Conservation (phyloP, 2,888 invertebrate genomes). For the Cecidostiba fungosa region DNA sequence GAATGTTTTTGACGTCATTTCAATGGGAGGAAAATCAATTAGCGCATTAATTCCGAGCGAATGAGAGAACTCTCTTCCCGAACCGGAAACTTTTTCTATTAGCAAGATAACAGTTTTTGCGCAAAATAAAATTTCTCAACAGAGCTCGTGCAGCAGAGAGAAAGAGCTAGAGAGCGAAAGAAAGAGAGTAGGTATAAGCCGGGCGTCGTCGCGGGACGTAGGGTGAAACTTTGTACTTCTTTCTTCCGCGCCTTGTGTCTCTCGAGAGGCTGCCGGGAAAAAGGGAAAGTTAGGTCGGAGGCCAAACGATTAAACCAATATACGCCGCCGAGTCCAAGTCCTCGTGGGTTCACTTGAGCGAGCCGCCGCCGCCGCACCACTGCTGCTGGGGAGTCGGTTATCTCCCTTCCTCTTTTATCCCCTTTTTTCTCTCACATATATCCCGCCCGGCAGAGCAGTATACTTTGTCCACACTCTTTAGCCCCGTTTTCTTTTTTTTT, state of each 20-base stretch:
- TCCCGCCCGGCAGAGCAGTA: neutral
- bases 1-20: conserved; percentile 27
- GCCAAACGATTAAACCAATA: conserved; percentile 62
- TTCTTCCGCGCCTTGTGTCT: conserved; percentile 54
- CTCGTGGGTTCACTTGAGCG: conserved; percentile 26
- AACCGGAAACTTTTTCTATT: conserved; percentile 56
- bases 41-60: conserved; percentile 47
- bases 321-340: conserved; percentile 36
- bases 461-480: neutral
- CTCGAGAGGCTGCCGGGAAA: conserved; percentile 45
- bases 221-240: conserved; percentile 61
- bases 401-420: neutral
- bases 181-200: conserved; percentile 33
- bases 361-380: neutral
- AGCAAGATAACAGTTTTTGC: conserved; percentile 50
- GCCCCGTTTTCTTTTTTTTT: neutral
- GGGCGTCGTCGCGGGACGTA: conserved; percentile 42
- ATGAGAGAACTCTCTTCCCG: conserved; percentile 33
- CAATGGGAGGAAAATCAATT: conserved; percentile 54
- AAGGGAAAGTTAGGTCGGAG: conserved; percentile 51
- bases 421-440: neutral
- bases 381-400: neutral
- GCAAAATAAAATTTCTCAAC: conserved; percentile 50
- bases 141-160: conserved; percentile 6
- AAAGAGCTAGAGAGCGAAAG: neutral